Evolutionary conservation across 2,113 vertebrate species (phyloP).

Genomic region (Ceyx margarethae): DNA sequence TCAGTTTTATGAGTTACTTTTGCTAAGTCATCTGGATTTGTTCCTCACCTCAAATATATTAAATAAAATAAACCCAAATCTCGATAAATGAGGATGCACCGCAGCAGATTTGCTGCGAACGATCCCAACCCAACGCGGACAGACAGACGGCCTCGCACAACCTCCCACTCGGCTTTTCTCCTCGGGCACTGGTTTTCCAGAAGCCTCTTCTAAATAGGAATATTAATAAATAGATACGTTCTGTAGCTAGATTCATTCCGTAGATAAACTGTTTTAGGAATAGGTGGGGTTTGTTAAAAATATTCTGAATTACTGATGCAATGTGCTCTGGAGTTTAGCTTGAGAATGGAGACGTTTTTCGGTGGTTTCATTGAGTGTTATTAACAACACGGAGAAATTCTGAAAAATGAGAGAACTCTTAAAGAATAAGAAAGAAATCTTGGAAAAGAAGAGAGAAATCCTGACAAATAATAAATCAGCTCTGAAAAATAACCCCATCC

Average conservation of each 20-base stretch:
- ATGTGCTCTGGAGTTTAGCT: rapidly evolving
- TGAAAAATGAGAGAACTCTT: background rate
- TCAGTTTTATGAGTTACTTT: background rate
- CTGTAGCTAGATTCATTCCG: no score
- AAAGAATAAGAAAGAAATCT: background rate
- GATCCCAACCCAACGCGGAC: rapidly evolving
- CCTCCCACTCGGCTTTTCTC: rapidly evolving
- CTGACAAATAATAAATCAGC: background rate
- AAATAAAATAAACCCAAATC: background rate
- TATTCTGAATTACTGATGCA: rapidly evolving
- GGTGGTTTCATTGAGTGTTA: rapidly evolving
- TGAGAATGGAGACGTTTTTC: rapidly evolving
- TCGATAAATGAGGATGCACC: background rate
- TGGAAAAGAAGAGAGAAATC: background rate
- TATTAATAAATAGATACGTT: background rate
- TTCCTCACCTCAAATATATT: background rate
- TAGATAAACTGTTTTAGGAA: background rate
- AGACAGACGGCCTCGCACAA: background rate
- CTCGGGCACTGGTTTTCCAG: background rate
- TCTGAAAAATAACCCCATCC: background rate
- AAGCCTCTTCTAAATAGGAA: rapidly evolving
- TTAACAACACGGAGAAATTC: background rate
- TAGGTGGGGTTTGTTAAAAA: background rate
- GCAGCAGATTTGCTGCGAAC: background rate
- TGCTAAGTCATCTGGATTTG: background rate